Evolutionary conservation across 2,797 vertebrate species (phyloP).

Genomic region (Pristis pectinata): DNA sequence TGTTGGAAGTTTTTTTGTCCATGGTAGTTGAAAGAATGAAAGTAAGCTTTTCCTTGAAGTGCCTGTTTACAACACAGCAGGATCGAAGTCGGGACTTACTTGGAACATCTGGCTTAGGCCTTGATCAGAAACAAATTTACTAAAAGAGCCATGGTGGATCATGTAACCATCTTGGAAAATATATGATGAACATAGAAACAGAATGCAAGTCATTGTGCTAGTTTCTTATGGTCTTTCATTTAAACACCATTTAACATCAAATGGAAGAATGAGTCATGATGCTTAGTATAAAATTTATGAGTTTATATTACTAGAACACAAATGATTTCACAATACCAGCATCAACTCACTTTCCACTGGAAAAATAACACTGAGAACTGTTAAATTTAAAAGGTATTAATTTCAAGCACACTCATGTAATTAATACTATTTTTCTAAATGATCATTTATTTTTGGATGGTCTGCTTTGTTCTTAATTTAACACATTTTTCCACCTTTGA

Average conservation of each 20-base stretch:
- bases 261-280: background rate
- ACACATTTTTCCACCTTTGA: background rate
- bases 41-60: no score
- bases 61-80: background rate
- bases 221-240: background rate
- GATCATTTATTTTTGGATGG: background rate
- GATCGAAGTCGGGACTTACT: background rate
- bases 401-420: background rate
- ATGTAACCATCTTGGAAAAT: background rate
- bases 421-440: background rate
- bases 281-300: background rate
- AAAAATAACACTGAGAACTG: background rate
- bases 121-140: background rate
- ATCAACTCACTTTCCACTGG: background rate
- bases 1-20: no score
- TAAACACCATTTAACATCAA: background rate
- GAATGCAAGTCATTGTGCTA: background rate
- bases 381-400: background rate
- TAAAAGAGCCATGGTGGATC: background rate
- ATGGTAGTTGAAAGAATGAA: no score
- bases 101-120: background rate
- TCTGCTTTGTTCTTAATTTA: background rate
- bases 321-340: background rate
- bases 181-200: background rate
- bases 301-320: background rate